A percentile compares a stretch with the other conserved stretches of the same genome.
Conservation (phyloP, 2,797 vertebrate genomes). For the Halcyon leucocephala region DNA sequence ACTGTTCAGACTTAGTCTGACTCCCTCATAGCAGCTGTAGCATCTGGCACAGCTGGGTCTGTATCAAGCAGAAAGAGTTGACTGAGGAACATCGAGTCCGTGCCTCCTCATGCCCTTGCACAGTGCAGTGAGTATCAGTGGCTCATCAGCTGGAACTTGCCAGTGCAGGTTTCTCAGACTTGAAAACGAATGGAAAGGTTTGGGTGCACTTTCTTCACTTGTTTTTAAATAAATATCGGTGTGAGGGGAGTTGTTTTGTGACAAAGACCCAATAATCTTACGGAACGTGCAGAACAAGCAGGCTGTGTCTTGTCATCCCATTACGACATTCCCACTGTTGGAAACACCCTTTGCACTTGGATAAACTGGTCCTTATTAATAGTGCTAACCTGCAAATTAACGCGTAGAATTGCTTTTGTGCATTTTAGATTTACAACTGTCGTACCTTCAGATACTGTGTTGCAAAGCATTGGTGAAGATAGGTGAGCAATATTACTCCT, state of each 20-base stretch:
- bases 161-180: neutral
- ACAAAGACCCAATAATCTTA: neutral
- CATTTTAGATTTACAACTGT: rapidly evolving
- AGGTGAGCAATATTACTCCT: neutral
- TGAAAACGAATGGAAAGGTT: neutral
- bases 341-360: neutral
- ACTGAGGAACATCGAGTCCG: neutral
- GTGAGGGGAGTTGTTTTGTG: neutral
- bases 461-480: neutral
- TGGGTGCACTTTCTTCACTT: neutral
- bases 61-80: neutral
- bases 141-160: neutral
- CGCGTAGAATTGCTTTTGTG: neutral
- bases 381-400: neutral
- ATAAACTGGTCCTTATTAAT: neutral
- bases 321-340: neutral
- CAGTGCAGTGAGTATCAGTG: neutral
- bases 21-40: neutral
- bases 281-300: neutral
- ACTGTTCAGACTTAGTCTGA: neutral
- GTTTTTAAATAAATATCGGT: neutral
- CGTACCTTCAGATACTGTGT: neutral
- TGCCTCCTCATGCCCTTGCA: neutral
- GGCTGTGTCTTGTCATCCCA: neutral
- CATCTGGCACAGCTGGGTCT: neutral